Conservation (phyloP, 2,797 vertebrate species). For the Hypotaenidia philippensis region DNA sequence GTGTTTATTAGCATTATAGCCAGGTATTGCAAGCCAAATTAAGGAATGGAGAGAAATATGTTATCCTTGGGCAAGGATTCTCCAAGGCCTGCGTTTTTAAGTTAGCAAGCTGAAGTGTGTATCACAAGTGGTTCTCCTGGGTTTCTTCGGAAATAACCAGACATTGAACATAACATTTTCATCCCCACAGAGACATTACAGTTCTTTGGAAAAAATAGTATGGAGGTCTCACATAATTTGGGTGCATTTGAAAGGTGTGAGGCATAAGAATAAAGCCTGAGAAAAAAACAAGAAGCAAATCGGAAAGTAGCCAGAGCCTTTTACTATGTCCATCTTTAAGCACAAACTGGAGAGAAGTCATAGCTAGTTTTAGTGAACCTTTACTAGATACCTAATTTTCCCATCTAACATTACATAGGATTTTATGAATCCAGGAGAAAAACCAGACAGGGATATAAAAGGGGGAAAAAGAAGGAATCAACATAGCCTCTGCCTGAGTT, state of each 20-base stretch:
- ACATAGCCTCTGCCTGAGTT: neutral
- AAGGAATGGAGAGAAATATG: neutral
- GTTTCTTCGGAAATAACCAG: neutral
- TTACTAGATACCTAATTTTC: neutral
- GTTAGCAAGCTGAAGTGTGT: neutral
- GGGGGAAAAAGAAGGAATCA: neutral
- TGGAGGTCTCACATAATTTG: neutral
- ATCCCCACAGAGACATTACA: neutral
- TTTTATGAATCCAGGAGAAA: neutral
- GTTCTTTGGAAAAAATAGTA: neutral
- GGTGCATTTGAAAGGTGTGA: neutral
- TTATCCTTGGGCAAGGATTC: neutral
- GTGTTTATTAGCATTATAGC: neutral
- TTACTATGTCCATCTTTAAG: neutral
- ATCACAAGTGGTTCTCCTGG: accelerated
- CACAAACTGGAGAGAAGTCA: neutral
- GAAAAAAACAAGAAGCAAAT: neutral
- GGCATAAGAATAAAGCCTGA: neutral
- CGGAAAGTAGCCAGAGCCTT: neutral
- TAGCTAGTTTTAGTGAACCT: neutral
- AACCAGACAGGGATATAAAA: neutral
- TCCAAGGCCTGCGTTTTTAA: neutral
- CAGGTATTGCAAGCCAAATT: neutral
- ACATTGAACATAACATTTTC: neutral
- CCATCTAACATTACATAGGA: neutral